Conservation (phyloP, 2,113 vertebrate genomes). For the Perccottus glenii region DNA sequence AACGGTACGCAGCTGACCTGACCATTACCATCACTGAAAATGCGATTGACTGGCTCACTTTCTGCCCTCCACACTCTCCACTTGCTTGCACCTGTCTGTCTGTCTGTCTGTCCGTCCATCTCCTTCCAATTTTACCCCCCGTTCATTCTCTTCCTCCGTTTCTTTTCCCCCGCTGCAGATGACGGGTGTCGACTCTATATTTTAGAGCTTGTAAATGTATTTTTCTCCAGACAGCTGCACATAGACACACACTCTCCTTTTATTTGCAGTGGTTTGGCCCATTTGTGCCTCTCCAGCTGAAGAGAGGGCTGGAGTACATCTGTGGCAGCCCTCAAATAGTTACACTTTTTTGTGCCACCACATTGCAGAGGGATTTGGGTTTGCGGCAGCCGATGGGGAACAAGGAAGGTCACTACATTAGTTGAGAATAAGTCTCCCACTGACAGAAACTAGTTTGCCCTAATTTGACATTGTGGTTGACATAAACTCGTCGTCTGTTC, state of each 20-base stretch:
- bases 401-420: neutral
- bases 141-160: neutral
- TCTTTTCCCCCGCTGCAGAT: slow-evolving; percentile 26
- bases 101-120: neutral
- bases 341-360: neutral
- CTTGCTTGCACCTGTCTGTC: no score
- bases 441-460: slow-evolving; percentile 9
- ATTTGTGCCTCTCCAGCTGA: slow-evolving; percentile 33
- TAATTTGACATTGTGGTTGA: slow-evolving; percentile 59
- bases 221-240: slow-evolving; percentile 28
- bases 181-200: slow-evolving; percentile 34
- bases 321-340: slow-evolving; percentile 16
- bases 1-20: no score
- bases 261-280: slow-evolving; percentile 11
- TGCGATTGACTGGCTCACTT: no score
- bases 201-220: slow-evolving; percentile 30
- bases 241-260: neutral
- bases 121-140: neutral
- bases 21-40: no score
- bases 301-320: slow-evolving; percentile 25
- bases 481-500: slow-evolving; percentile 44
- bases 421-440: neutral
- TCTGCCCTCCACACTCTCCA: no score
- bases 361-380: neutral
- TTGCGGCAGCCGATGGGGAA: neutral